Conservation (phyloP, 2,888 invertebrate genomes). For the Coleophora flavipennella region DNA sequence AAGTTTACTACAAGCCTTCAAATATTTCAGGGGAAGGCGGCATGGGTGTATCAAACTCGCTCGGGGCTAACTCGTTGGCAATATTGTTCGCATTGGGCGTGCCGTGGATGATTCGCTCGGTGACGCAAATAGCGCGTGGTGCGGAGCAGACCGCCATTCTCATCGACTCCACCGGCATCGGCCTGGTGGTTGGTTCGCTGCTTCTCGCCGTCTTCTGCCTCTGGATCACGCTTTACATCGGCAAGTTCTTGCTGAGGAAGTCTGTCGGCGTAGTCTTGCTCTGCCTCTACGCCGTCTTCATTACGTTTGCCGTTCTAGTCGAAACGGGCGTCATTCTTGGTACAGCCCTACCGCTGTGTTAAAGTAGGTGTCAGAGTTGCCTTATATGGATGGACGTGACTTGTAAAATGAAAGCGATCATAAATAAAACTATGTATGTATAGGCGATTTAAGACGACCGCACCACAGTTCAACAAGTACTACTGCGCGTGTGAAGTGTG, state of each 20-base stretch:
- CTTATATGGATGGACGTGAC: too few species aligned
- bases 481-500: too few species aligned
- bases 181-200: conserved; percentile 85
- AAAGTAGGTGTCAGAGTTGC: not conserved
- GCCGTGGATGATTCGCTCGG: conserved; percentile 87
- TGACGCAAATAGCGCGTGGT: conserved; percentile 63
- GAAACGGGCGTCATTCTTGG: conserved; percentile 80
- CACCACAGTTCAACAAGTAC: too few species aligned
- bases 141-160: conserved; percentile 65
- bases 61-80: conserved; percentile 89
- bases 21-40: conserved; percentile 81
- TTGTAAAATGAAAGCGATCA: too few species aligned
- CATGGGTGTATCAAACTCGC: conserved; percentile 89
- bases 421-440: too few species aligned
- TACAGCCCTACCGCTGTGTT: not conserved
- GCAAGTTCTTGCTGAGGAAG: conserved; percentile 80
- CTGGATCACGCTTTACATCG: conserved; percentile 77
- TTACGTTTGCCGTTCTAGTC: conserved; percentile 82
- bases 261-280: conserved; percentile 78
- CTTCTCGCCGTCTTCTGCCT: conserved; percentile 81
- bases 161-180: conserved; percentile 85
- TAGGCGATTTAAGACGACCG: too few species aligned
- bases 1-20: too few species aligned
- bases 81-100: conserved; percentile 86
- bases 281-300: conserved; percentile 78